phyloP scores from a whole-genome alignment of 2,888 invertebrate species.

The Anthrax anthrax region DNA sequence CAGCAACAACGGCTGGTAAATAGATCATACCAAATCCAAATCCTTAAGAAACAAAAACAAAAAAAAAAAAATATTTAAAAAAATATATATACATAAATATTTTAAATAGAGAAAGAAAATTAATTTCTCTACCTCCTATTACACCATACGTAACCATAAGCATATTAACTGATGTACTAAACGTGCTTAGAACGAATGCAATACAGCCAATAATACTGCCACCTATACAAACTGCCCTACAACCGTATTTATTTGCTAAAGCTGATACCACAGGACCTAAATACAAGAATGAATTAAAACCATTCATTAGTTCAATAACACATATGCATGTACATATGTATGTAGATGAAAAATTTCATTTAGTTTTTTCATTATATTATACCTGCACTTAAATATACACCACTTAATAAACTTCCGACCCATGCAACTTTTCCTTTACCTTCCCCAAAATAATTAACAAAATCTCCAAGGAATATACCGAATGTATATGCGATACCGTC shows the following conservation, averaged over 20 bases:
- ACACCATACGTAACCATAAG: constrained; percentile 89
- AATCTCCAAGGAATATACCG: constrained; percentile 76
- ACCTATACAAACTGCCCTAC: constrained; percentile 82
- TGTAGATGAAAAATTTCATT: too few relatives aligned
- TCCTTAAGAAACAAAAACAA: constrained; percentile 46
- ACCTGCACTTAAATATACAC: constrained; percentile 90
- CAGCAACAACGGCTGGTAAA: constrained; percentile 91
- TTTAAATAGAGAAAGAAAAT: too few relatives aligned
- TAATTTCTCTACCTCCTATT: constrained; percentile 47
- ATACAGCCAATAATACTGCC: constrained; percentile 74
- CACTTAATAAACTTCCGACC: constrained; percentile 89
- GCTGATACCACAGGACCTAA: constrained; percentile 87
- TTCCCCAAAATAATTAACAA: constrained; percentile 67
- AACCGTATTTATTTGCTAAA: constrained; percentile 90
- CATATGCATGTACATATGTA: neutral
- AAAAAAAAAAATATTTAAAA: too few relatives aligned
- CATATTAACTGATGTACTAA: constrained; percentile 71
- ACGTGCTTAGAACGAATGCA: constrained; percentile 78
- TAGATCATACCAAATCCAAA: constrained; percentile 89
- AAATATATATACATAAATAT: too few relatives aligned
- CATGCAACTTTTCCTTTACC: constrained; percentile 81
- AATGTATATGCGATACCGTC: constrained; percentile 99
- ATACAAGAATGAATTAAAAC: too few relatives aligned
- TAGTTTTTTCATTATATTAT: too few relatives aligned
- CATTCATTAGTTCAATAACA: neutral